Evolutionary conservation across 2,797 vertebrate species (phyloP).

Genomic region (Pseudotriccus pelzelni): DNA sequence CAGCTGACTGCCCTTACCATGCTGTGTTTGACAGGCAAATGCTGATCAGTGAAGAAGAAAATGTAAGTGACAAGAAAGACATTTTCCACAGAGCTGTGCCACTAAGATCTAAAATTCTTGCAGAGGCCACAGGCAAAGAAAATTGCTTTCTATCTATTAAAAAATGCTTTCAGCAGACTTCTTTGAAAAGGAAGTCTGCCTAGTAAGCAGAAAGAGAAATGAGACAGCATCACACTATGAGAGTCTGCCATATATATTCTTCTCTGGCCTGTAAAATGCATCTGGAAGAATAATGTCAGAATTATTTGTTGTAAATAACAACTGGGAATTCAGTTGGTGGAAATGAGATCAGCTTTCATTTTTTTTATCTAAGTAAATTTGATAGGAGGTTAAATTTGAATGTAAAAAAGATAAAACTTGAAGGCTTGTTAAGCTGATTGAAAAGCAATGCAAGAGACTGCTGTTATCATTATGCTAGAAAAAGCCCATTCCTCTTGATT

Average conservation of each 20-base stretch:
- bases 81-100: background rate
- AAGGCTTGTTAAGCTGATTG: background rate
- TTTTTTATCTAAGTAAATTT: background rate
- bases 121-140: background rate
- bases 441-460: background rate
- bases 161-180: background rate
- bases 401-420: background rate
- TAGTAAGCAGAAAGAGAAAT: slow-evolving; percentile 2
- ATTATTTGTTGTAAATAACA: slow-evolving; percentile 13
- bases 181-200: background rate
- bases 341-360: background rate
- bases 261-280: background rate
- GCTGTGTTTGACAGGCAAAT: background rate
- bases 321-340: background rate
- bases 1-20: background rate
- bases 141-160: background rate
- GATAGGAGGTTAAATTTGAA: background rate
- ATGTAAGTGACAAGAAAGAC: background rate
- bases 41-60: background rate
- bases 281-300: background rate
- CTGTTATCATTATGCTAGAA: background rate
- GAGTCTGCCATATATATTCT: background rate
- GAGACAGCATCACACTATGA: background rate
- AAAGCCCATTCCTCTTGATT: background rate
- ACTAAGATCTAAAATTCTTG: background rate